phyloP scores from a whole-genome alignment of 2,113 vertebrate species.

The Scomber japonicus region DNA sequence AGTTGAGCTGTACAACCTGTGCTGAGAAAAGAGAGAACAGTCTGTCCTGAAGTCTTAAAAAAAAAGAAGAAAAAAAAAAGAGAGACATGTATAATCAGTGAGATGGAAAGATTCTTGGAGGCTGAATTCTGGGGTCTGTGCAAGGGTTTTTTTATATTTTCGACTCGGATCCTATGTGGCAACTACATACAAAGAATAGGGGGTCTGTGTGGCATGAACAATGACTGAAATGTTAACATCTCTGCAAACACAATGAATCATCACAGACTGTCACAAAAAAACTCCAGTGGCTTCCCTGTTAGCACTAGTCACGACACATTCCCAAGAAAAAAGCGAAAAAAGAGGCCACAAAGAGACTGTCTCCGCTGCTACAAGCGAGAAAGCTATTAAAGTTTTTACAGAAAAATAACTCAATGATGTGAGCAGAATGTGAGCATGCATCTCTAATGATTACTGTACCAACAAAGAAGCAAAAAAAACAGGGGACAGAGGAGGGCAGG shows the following conservation, averaged over 20 bases:
- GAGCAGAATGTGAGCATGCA: constrained; percentile 48
- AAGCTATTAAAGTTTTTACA: constrained; percentile 33
- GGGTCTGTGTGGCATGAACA: constrained; percentile 68
- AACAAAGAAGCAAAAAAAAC: constrained; percentile 39
- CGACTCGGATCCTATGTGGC: constrained; percentile 30
- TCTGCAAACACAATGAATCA: constrained; percentile 71
- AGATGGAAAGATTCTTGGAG: constrained; percentile 63
- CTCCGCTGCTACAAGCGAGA: background rate
- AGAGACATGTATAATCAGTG: constrained; percentile 63
- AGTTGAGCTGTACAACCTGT: constrained; percentile 54
- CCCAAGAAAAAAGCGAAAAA: constrained; percentile 48
- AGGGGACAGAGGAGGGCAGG: constrained; percentile 15
- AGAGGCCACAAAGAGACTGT: constrained; percentile 34
- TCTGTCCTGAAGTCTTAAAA: constrained; percentile 64
- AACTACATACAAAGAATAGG: constrained; percentile 55
- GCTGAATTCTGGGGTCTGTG: constrained; percentile 51
- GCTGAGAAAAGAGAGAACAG: constrained; percentile 41
- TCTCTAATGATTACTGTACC: constrained; percentile 60
- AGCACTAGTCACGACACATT: constrained; percentile 71
- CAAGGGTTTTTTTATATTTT: constrained; percentile 34
- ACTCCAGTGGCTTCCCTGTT: constrained; percentile 65
- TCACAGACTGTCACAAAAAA: constrained; percentile 59
- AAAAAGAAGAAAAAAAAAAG: no score
- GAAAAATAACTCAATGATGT: constrained; percentile 29
- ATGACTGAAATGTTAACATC: constrained; percentile 70